These are phyloP conservation scores for Lophius americanus DNA, from an alignment of 2,797 vertebrate species.

Conservation along the genomic window DNA sequence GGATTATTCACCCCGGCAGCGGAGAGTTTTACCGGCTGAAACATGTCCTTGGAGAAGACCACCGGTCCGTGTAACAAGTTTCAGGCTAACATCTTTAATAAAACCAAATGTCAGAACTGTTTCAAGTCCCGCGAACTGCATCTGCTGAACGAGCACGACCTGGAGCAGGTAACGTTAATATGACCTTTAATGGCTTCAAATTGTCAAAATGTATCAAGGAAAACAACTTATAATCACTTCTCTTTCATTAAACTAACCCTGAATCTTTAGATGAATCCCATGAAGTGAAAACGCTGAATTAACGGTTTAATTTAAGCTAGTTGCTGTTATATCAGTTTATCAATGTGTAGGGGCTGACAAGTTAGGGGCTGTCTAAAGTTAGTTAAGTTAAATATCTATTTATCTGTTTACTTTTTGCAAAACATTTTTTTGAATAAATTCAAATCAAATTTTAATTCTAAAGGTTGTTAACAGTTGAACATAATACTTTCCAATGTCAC, in stretches of 20 bases:
- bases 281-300: neutral
- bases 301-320: too few species aligned
- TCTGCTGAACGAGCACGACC: slow-evolving; percentile 83
- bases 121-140: slow-evolving; percentile 92
- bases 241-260: too few species aligned
- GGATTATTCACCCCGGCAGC: slow-evolving; percentile 6
- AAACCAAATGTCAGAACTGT: slow-evolving; percentile 94
- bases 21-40: neutral
- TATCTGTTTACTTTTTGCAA: too few species aligned
- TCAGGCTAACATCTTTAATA: slow-evolving; percentile 91
- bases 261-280: too few species aligned
- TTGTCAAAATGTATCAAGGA: too few species aligned
- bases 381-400: too few species aligned
- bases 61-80: slow-evolving; percentile 87
- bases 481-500: too few species aligned
- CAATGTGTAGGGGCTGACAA: neutral
- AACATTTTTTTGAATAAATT: too few species aligned
- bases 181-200: neutral
- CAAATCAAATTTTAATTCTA: too few species aligned
- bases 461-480: too few species aligned
- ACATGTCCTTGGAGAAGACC: slow-evolving; percentile 85
- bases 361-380: neutral
- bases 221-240: too few species aligned
- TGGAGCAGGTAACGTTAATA: slow-evolving; percentile 81
- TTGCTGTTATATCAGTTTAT: too few species aligned